A percentile compares a stretch with the other conserved stretches of the same genome.
These are phyloP conservation scores for Candoia aspera DNA, from an alignment of 2,113 vertebrate genomes.

Conservation along the genomic window DNA sequence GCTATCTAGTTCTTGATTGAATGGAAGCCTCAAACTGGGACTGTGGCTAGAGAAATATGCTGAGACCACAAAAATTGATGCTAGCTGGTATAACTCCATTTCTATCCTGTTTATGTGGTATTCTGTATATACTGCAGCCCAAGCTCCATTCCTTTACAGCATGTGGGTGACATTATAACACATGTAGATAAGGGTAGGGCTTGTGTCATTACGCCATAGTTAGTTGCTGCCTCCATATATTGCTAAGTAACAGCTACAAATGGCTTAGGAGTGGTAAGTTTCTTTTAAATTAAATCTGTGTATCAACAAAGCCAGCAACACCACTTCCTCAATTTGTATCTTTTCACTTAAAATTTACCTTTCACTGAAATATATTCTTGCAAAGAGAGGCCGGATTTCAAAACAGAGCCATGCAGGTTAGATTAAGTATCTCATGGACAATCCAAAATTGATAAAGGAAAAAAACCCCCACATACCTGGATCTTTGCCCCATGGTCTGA, in stretches of 20 bases:
- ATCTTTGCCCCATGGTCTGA: conserved; percentile 71
- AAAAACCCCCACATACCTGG: conserved; percentile 73
- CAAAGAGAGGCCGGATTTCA: not conserved
- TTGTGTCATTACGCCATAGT: not conserved
- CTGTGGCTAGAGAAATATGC: not conserved
- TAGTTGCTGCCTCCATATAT: not conserved
- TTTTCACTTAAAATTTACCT: not conserved
- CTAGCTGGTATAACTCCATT: not conserved
- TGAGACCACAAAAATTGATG: too few species aligned
- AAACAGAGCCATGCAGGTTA: not conserved
- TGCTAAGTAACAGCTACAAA: not conserved
- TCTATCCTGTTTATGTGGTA: not conserved
- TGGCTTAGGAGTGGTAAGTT: not conserved
- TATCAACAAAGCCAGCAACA: not conserved
- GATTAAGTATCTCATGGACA: not conserved
- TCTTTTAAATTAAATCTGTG: not conserved
- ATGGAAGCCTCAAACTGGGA: not conserved
- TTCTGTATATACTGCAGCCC: not conserved
- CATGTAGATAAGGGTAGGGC: not conserved
- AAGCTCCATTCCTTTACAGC: not conserved
- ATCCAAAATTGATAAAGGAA: not conserved
- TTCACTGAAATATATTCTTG: not conserved
- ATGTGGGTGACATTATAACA: not conserved
- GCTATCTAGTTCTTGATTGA: not conserved
- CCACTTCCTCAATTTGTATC: not conserved